Conservation (phyloP, 1,140 invertebrate genomes). For the Augochlora pura region DNA sequence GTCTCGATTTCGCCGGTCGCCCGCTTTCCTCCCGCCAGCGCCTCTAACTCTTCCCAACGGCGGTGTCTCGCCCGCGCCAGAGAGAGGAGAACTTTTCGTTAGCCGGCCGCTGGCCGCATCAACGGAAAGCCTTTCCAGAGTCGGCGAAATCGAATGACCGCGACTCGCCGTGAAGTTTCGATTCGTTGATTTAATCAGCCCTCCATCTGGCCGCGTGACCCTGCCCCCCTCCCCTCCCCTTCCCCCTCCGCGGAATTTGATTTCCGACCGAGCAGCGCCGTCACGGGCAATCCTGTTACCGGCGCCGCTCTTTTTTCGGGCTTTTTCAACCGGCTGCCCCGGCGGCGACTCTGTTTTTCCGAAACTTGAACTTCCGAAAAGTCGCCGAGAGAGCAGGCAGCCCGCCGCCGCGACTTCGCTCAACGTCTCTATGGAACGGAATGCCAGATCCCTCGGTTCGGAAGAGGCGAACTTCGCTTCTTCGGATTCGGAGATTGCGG, state of each 20-base stretch:
- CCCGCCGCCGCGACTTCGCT: no score
- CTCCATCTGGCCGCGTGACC: conserved; percentile 38
- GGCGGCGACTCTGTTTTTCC: no score
- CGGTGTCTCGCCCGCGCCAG: background rate
- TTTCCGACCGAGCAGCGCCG: conserved; percentile 29
- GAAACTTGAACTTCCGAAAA: no score
- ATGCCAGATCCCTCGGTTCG: no score
- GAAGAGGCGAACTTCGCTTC: no score
- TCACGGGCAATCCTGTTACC: conserved; percentile 29
- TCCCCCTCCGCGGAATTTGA: conserved; percentile 54
- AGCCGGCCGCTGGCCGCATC: conserved; percentile 23
- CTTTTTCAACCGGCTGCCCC: no score
- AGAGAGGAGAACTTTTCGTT: conserved; percentile 57
- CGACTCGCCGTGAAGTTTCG: conserved; percentile 58
- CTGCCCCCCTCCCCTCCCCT: no score
- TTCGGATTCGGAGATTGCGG: no score
- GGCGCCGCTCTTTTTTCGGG: background rate
- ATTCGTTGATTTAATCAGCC: conserved; percentile 59
- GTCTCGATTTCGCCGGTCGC: no score
- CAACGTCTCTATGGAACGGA: no score
- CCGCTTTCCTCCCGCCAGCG: background rate
- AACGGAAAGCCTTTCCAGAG: conserved; percentile 50
- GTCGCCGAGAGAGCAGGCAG: no score
- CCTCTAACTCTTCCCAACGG: conserved; percentile 7
- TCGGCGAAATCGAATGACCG: conserved; percentile 58